Percentiles rank a stretch among this genome's conserved stretches.
Conservation (phyloP, 2,888 invertebrate species). For the Cordilura impudica region DNA sequence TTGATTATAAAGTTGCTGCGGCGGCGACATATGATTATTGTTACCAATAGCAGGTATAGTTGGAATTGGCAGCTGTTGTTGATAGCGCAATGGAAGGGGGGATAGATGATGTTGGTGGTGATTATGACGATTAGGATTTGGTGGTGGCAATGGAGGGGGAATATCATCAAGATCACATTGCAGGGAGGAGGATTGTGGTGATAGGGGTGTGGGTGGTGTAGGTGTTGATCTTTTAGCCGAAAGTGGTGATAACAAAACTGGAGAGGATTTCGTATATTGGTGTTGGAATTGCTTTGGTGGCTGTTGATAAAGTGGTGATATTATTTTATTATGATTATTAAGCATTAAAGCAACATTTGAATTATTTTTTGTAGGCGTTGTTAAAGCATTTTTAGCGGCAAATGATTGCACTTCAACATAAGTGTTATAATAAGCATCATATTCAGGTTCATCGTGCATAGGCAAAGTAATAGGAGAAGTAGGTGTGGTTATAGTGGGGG, state of each 20-base stretch:
- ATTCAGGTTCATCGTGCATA: conserved; percentile 68
- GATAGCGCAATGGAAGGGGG: conserved; percentile 58
- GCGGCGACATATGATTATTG: conserved; percentile 38
- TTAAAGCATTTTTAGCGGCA: conserved; percentile 41
- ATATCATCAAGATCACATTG: conserved; percentile 43
- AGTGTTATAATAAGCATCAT: conserved; percentile 70
- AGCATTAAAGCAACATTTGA: conserved; percentile 66
- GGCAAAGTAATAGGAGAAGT: conserved; percentile 65
- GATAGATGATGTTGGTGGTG: conserved; percentile 61
- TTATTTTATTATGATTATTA: conserved; percentile 60
- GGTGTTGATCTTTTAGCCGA: conserved; percentile 57
- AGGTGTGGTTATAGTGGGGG: conserved; percentile 55
- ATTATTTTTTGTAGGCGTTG: conserved; percentile 73
- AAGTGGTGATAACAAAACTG: conserved; percentile 62
- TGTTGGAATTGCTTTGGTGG: conserved; percentile 52
- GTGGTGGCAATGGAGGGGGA: conserved; percentile 62
- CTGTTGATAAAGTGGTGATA: conserved; percentile 59
- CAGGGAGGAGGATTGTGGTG: conserved; percentile 28
- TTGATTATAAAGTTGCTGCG: conserved; percentile 54
- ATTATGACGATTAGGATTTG: conserved; percentile 55
- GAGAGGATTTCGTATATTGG: conserved; percentile 62
- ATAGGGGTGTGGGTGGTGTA: conserved; percentile 46
- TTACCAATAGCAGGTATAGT: conserved; percentile 38
- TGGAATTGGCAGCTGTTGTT: conserved; percentile 43
- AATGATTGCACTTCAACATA: conserved; percentile 70